A percentile compares a stretch with the other conserved stretches of the same genome.
Evolutionary conservation across 2,113 vertebrate genomes (phyloP).

Genomic region (Nettapus auritus): DNA sequence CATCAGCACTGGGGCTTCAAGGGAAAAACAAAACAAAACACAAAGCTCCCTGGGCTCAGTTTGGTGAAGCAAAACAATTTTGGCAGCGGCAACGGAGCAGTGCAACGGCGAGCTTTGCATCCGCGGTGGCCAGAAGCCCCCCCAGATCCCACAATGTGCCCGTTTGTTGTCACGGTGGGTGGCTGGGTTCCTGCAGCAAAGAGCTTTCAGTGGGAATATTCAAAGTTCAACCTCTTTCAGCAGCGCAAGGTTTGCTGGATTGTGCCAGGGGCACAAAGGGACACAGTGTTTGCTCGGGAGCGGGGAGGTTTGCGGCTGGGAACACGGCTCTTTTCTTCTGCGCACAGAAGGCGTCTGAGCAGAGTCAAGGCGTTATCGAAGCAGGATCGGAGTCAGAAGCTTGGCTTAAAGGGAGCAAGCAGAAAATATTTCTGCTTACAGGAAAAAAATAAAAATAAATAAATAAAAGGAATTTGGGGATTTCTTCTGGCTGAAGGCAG

Average conservation of each 20-base stretch:
- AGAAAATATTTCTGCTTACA: too few species aligned
- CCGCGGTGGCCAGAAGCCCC: neutral
- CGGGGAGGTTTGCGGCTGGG: neutral
- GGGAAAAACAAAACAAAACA: neutral
- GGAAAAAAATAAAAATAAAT: neutral
- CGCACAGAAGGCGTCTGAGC: neutral
- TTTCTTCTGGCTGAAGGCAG: neutral
- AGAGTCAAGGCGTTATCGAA: neutral
- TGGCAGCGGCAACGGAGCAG: neutral
- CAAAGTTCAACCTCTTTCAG: neutral
- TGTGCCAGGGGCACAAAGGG: constrained; percentile 2
- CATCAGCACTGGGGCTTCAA: neutral
- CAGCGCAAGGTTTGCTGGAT: neutral
- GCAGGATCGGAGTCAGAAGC: fast-evolving
- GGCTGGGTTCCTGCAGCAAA: neutral
- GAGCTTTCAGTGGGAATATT: neutral
- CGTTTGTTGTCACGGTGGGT: neutral
- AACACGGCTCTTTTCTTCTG: neutral
- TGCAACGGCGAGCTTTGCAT: neutral
- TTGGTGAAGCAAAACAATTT: neutral
- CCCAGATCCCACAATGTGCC: neutral
- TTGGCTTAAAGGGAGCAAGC: neutral
- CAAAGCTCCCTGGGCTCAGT: neutral
- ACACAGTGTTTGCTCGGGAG: constrained; percentile 15
- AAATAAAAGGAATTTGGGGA: neutral